Conservation (phyloP, 2,113 vertebrate genomes). For the Peromyscus polionotus region DNA sequence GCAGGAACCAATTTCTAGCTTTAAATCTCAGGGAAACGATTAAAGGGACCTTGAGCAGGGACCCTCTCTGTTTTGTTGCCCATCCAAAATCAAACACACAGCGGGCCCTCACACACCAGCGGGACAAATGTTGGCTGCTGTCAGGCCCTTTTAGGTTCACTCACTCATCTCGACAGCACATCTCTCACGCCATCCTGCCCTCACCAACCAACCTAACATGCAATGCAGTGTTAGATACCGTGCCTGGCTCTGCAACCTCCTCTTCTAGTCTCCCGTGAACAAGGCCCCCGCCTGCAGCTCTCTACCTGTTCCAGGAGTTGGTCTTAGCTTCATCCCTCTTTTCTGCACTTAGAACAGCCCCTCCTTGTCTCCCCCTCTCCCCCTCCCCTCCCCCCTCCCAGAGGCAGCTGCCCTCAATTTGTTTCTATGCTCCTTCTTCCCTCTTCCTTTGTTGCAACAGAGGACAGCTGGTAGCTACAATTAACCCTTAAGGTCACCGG, state of each 20-base stretch:
- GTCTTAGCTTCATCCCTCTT: neutral
- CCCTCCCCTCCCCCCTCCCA: fast-evolving
- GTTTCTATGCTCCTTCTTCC: neutral
- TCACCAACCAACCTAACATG: too few species aligned
- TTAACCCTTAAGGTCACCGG: neutral
- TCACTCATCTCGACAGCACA: neutral
- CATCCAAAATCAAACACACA: neutral
- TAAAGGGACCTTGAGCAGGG: neutral
- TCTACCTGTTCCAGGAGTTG: neutral
- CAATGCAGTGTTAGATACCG: neutral
- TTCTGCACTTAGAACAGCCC: neutral
- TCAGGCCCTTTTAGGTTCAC: neutral
- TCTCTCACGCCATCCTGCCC: neutral
- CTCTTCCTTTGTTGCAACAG: neutral
- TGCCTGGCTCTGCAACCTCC: neutral
- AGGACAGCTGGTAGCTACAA: neutral
- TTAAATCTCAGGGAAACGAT: neutral
- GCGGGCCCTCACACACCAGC: neutral
- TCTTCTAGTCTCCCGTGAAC: neutral
- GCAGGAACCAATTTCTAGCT: neutral
- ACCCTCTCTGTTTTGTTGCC: neutral
- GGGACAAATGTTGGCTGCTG: neutral
- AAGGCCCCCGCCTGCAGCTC: too few species aligned
- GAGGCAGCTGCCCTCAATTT: conserved; percentile 13
- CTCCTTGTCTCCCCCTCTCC: neutral